Evolutionary conservation across 2,888 invertebrate species (phyloP).

Genomic region (Agrochola litura): DNA sequence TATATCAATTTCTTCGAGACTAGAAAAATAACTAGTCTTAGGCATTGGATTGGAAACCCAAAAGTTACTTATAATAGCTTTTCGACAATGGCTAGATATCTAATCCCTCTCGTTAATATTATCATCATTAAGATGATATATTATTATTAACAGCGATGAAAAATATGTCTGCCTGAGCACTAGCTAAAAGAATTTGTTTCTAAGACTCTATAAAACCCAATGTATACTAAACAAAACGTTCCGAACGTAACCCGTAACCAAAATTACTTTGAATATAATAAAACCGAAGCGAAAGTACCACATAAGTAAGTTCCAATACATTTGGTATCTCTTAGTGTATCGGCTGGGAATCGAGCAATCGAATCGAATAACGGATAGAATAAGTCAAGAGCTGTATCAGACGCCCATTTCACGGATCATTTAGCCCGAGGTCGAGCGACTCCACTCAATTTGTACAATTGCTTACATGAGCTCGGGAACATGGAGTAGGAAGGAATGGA

Average conservation of each 20-base stretch:
- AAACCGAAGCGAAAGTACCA: conserved; percentile 38
- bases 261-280: conserved; percentile 45
- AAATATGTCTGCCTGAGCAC: not conserved
- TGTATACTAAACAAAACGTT: conserved; percentile 17
- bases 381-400: conserved; percentile 78
- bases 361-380: conserved; percentile 76
- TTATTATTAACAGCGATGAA: not conserved
- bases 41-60: conserved; percentile 2
- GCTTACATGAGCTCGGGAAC: conserved; percentile 60
- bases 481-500: conserved; percentile 27
- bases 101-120: not conserved
- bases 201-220: conserved; percentile 11
- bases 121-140: not conserved
- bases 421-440: conserved; percentile 68
- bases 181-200: conserved; percentile 2
- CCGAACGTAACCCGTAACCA: conserved; percentile 15
- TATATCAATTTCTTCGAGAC: conserved; percentile 22
- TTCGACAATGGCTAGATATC: not conserved
- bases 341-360: conserved; percentile 68
- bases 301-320: conserved; percentile 70
- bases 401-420: conserved; percentile 78
- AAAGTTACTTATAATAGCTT: conserved; percentile 6
- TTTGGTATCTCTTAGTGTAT: conserved; percentile 69
- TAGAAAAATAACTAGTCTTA: conserved; percentile 31
- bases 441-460: conserved; percentile 78